phyloP scores from a whole-genome alignment of 2,797 vertebrate species.

The Psittacula derbiana region DNA sequence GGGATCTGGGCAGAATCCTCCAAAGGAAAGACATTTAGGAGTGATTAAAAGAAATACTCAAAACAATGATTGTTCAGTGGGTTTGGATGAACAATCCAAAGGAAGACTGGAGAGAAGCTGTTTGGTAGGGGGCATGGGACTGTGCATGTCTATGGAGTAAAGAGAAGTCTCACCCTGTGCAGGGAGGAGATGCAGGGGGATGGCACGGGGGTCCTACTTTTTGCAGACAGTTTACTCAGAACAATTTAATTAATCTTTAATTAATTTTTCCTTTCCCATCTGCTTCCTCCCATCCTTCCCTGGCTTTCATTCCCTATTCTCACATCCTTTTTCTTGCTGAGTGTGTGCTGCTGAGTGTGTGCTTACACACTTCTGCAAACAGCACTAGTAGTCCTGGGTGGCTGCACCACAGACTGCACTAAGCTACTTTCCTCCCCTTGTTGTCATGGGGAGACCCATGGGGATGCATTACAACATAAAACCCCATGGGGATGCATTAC shows the following conservation, averaged over 20 bases:
- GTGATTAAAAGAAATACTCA: background rate
- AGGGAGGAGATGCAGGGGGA: background rate
- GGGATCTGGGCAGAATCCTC: background rate
- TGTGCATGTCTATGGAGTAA: background rate
- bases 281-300: background rate
- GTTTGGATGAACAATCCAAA: background rate
- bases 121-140: background rate
- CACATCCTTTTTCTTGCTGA: background rate
- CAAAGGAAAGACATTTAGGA: background rate
- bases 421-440: background rate
- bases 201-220: background rate
- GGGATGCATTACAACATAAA: background rate
- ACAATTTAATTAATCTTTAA: background rate
- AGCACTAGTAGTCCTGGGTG: background rate
- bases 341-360: background rate
- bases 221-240: background rate
- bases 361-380: background rate
- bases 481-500: background rate
- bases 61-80: background rate
- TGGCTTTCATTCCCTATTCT: background rate
- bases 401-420: background rate
- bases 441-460: background rate
- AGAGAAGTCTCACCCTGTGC: background rate
- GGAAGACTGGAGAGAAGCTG: background rate
- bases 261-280: background rate